phyloP scores from a whole-genome alignment of 2,797 vertebrate genomes.

The Mastacembelus armatus region DNA sequence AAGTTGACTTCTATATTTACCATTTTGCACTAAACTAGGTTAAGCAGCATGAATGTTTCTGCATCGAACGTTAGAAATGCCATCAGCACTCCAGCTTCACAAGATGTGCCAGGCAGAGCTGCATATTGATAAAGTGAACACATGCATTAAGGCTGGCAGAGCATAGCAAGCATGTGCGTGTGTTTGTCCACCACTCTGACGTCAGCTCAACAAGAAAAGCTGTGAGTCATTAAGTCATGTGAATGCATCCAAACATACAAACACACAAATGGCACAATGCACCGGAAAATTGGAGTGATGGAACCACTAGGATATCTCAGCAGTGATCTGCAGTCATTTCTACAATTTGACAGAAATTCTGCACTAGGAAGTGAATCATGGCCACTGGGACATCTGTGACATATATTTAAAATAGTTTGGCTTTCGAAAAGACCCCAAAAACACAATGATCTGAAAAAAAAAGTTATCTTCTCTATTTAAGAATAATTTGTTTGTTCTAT shows the following conservation, averaged over 20 bases:
- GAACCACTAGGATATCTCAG: conserved; percentile 8
- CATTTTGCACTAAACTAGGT: not conserved
- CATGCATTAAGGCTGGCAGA: conserved; percentile 53
- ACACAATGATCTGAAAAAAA: not conserved
- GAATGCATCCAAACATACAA: conserved; percentile 38
- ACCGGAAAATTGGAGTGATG: conserved; percentile 19
- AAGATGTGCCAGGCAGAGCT: conserved; percentile 20
- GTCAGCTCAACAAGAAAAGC: conserved; percentile 54
- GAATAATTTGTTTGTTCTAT: too few species aligned
- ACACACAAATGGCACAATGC: conserved; percentile 26
- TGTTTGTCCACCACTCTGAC: conserved; percentile 53
- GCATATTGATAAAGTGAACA: conserved; percentile 52
- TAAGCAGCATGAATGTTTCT: conserved; percentile 14
- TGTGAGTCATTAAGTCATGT: conserved; percentile 66
- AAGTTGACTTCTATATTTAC: not conserved
- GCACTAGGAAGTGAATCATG: conserved; percentile 20
- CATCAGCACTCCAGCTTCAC: conserved; percentile 39
- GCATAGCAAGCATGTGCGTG: conserved; percentile 39
- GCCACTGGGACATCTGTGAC: not conserved
- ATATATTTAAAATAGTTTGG: not conserved
- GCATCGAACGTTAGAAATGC: conserved; percentile 39
- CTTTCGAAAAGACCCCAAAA: not conserved
- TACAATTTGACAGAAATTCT: conserved; percentile 11
- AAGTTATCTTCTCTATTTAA: too few species aligned
- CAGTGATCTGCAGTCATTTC: not conserved